Percentiles rank a stretch among this genome's conserved stretches.
Evolutionary conservation across 2,113 vertebrate genomes (phyloP).

Genomic region (Labrus mixtus): DNA sequence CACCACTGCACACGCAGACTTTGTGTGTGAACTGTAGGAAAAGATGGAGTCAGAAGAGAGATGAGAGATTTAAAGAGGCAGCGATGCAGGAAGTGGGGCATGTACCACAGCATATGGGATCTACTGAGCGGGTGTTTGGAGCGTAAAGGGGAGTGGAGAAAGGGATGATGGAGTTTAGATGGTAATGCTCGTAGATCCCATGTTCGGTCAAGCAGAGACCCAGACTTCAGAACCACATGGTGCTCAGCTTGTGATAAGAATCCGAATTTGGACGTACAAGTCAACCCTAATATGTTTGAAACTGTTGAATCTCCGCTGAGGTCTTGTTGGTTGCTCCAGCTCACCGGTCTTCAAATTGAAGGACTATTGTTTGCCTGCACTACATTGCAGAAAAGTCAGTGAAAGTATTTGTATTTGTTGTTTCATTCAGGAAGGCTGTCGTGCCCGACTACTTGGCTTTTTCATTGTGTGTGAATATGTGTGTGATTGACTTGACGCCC

Average conservation of each 20-base stretch:
- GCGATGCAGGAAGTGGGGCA: constrained; percentile 38
- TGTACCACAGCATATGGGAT: constrained; percentile 18
- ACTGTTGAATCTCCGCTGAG: constrained; percentile 9
- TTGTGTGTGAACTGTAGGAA: constrained; percentile 28
- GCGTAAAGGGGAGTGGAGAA: constrained; percentile 4
- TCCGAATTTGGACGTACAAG: not conserved
- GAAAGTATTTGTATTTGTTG: not conserved
- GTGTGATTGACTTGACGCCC: not conserved
- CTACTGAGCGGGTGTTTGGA: constrained; percentile 20
- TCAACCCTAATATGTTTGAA: not conserved
- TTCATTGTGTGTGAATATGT: not conserved
- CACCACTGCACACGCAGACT: not conserved
- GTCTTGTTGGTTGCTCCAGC: not conserved
- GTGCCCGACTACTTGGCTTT: constrained; percentile 26
- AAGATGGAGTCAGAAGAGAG: constrained; percentile 28
- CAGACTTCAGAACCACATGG: constrained; percentile 6
- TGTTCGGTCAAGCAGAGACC: constrained; percentile 6
- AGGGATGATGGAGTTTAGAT: constrained; percentile 16
- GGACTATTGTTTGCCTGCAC: not conserved
- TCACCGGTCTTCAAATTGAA: not conserved
- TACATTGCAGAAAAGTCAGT: not conserved
- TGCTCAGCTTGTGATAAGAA: not conserved
- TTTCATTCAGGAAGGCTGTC: constrained; percentile 2
- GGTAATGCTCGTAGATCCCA: constrained; percentile 4
- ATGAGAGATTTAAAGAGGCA: constrained; percentile 42